These are phyloP conservation scores for Montipora sp. DNA, from an alignment of 64 coral and sea anemone genomes.

Conservation along the genomic window DNA sequence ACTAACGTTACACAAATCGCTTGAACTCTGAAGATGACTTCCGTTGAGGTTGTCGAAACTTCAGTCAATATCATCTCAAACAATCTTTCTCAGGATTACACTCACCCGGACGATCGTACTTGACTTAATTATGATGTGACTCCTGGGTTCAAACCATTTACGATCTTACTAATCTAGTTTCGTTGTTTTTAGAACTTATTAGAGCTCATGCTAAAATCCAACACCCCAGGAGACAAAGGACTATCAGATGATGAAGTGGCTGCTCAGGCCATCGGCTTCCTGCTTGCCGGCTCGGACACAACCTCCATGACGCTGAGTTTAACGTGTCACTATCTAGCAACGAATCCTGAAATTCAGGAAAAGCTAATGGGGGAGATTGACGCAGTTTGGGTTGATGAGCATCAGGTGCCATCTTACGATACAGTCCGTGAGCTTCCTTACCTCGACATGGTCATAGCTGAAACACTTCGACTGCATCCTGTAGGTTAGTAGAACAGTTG, in stretches of 20 bases:
- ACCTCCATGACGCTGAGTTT: conserved; percentile 47
- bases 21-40: no score
- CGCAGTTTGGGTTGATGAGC: conserved; percentile 35
- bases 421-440: conserved; percentile 54
- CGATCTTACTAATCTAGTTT: no score
- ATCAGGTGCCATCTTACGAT: conserved; percentile 56
- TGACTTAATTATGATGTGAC: no score
- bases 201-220: conserved; percentile 45
- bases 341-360: conserved; percentile 44
- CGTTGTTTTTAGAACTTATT: conserved; percentile 29
- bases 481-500: background rate
- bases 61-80: no score
- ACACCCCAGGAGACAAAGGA: background rate
- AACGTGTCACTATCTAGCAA: conserved; percentile 39
- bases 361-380: conserved; percentile 51
- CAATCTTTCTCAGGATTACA: no score
- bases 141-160: no score
- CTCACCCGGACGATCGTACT: no score
- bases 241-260: conserved; percentile 59
- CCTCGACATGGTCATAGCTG: conserved; percentile 63
- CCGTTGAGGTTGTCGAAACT: no score
- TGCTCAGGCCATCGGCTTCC: conserved; percentile 42
- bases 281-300: conserved; percentile 56
- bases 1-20: no score
- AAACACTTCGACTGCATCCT: conserved; percentile 56